Percentiles rank a stretch among this genome's conserved stretches.
These are phyloP conservation scores for Cancer borealis DNA, from an alignment of 2,888 invertebrate species.

Conservation along the genomic window DNA sequence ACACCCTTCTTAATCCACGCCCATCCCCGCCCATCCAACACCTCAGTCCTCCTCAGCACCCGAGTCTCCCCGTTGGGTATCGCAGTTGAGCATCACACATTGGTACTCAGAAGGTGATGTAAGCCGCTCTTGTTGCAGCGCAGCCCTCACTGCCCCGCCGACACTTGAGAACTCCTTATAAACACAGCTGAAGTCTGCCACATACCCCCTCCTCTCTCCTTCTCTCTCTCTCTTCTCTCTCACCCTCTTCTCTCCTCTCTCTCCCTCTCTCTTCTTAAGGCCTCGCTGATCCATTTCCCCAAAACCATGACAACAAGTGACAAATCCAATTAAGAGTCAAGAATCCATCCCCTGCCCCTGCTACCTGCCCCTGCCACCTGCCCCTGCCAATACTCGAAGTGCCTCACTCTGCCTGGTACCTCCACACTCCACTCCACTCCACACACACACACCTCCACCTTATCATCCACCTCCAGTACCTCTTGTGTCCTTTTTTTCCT, in stretches of 20 bases:
- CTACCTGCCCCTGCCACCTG: neutral
- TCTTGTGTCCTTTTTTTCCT: neutral
- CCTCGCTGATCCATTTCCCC: slow-evolving; percentile 3
- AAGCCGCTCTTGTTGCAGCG: slow-evolving; percentile 46
- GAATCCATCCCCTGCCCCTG: too few relatives aligned
- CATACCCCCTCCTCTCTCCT: neutral
- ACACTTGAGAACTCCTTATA: slow-evolving; percentile 62
- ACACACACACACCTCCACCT: neutral
- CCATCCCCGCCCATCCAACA: neutral
- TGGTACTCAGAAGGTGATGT: slow-evolving; percentile 59
- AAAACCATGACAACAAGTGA: slow-evolving; percentile 41
- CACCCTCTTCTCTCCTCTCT: neutral
- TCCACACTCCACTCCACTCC: neutral
- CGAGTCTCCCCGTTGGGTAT: neutral
- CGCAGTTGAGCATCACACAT: slow-evolving; percentile 41
- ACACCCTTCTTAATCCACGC: neutral
- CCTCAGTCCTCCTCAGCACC: neutral
- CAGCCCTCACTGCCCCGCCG: slow-evolving; percentile 50
- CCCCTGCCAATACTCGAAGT: neutral
- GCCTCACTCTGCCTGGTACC: neutral
- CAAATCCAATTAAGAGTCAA: slow-evolving; percentile 39
- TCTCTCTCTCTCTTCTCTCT: neutral
- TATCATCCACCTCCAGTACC: neutral
- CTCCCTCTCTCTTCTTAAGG: neutral
- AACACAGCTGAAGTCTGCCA: slow-evolving; percentile 54